These are phyloP conservation scores for Tachina grossa DNA, from an alignment of 2,888 invertebrate genomes.

Conservation along the genomic window DNA sequence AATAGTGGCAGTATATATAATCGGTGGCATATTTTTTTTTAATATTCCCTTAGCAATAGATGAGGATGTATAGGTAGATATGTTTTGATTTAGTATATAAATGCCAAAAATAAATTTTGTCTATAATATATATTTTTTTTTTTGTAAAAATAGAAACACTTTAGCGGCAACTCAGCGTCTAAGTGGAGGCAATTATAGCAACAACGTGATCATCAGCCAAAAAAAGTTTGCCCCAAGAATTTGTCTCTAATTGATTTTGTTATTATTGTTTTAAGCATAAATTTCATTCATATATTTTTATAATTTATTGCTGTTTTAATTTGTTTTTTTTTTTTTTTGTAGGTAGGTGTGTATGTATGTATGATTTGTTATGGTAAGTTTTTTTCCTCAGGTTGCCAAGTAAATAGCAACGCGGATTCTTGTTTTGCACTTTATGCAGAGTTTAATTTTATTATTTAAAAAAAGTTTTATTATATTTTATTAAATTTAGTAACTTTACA, in stretches of 20 bases:
- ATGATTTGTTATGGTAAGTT: slow-evolving; percentile 54
- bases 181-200: slow-evolving; percentile 31
- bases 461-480: not conserved
- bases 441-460: not conserved
- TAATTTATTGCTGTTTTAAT: slow-evolving; percentile 2
- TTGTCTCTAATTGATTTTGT: slow-evolving; percentile 21
- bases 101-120: slow-evolving; percentile 1
- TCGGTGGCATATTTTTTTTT: slow-evolving; percentile 55
- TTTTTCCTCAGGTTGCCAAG: slow-evolving; percentile 45
- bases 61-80: not conserved
- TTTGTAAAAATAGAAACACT: slow-evolving; percentile 49
- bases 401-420: slow-evolving; percentile 4
- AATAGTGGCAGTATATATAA: slow-evolving; percentile 54
- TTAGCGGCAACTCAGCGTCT: slow-evolving; percentile 24
- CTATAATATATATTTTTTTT: slow-evolving; percentile 1
- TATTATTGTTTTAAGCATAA: slow-evolving; percentile 23
- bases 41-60: slow-evolving; percentile 18
- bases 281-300: slow-evolving; percentile 41
- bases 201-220: slow-evolving; percentile 14
- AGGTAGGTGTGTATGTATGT: not conserved
- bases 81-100: not conserved
- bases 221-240: slow-evolving; percentile 13
- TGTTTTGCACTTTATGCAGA: slow-evolving; percentile 7
- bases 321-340: not conserved
- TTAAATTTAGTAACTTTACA: slow-evolving; percentile 2